Percentiles rank a stretch among this genome's conserved stretches.
phyloP scores from a whole-genome alignment of 1,140 invertebrate species.

The Subanguina moxae region DNA sequence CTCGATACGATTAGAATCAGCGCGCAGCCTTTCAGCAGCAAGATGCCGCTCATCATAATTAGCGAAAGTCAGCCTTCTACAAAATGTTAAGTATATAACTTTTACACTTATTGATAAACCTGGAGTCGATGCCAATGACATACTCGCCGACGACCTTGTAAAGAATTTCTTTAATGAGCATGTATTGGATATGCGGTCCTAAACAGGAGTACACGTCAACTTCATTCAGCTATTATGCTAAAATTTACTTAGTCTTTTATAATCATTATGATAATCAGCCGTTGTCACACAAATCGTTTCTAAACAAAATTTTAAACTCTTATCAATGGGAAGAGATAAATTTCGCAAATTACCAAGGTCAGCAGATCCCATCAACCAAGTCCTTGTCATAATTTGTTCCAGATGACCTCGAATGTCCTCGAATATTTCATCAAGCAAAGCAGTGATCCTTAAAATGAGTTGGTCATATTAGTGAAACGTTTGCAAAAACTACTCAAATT shows the following conservation, averaged over 20 bases:
- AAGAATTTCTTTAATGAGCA: constrained; percentile 35
- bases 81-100: neutral
- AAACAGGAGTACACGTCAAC: neutral
- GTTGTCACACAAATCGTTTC: constrained; percentile 48
- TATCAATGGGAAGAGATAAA: neutral
- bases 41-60: constrained; percentile 44
- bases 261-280: constrained; percentile 42
- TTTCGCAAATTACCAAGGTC: neutral
- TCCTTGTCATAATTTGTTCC: constrained; percentile 36
- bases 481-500: neutral
- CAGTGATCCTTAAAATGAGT: constrained; percentile 28
- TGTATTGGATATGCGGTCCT: constrained; percentile 30
- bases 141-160: constrained; percentile 44
- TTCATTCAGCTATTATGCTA: no score
- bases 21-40: constrained; percentile 34
- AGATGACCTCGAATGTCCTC: constrained; percentile 42
- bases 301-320: constrained; percentile 35
- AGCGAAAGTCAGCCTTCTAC: constrained; percentile 37
- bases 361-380: constrained; percentile 21
- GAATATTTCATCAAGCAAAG: constrained; percentile 40
- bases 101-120: constrained; percentile 6
- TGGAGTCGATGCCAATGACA: constrained; percentile 39
- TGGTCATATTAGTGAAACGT: no score
- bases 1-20: constrained; percentile 38
- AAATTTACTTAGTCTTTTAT: constrained; percentile 18